Percentiles rank a stretch among this genome's conserved stretches.
Conservation (phyloP, 2,888 invertebrate genomes). For the Nomada ferruginata region DNA sequence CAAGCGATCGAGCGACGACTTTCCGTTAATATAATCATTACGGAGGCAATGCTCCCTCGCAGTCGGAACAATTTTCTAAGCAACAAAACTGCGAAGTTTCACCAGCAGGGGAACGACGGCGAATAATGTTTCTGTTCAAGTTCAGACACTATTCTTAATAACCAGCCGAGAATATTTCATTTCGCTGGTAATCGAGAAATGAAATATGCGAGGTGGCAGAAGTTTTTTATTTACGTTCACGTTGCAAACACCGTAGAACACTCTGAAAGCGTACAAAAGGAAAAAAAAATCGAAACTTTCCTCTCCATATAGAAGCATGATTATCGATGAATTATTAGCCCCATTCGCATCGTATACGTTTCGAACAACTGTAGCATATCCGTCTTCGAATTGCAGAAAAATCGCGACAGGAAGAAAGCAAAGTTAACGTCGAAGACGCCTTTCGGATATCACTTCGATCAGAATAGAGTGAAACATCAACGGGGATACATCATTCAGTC, state of each 20-base stretch:
- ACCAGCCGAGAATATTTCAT: background rate
- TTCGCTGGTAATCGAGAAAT: background rate
- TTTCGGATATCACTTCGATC: conserved; percentile 5
- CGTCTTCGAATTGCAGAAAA: background rate
- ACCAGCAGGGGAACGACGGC: background rate
- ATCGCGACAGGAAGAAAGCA: background rate
- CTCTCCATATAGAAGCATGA: background rate
- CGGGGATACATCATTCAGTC: conserved; percentile 40
- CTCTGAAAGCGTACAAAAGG: background rate
- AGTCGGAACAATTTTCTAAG: conserved; percentile 20
- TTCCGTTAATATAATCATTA: conserved; percentile 4
- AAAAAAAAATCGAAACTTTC: background rate
- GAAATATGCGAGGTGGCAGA: too few species aligned
- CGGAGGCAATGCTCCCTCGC: background rate
- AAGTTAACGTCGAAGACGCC: conserved; percentile 11
- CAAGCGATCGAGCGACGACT: conserved; percentile 5
- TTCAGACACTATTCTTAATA: conserved; percentile 2
- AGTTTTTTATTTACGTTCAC: background rate
- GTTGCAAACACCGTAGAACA: background rate
- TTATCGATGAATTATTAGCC: conserved; percentile 19
- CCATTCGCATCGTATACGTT: background rate
- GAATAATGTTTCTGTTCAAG: background rate
- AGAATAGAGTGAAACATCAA: conserved; percentile 42
- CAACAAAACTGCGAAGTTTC: conserved; percentile 3
- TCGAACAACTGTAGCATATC: background rate